Evolutionary conservation across 1,140 invertebrate species (phyloP).

Genomic region (Achatina immaculata): DNA sequence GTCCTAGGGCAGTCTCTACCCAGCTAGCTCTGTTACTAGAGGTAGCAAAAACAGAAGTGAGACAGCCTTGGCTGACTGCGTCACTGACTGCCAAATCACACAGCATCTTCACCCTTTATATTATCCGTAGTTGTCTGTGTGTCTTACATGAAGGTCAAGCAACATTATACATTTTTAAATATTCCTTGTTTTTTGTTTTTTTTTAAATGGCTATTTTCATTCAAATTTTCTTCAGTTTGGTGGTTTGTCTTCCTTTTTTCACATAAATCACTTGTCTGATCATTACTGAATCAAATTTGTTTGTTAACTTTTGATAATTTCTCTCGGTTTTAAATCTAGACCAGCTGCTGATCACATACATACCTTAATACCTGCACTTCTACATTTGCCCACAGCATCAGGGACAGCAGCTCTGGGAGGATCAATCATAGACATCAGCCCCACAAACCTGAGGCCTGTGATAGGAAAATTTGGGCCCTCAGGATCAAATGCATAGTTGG

Average conservation of each 20-base stretch:
- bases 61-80: too few relatives aligned
- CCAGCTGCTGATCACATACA: background rate
- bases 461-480: slow-evolving; percentile 95
- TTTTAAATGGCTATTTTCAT: too few relatives aligned
- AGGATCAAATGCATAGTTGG: slow-evolving; percentile 91
- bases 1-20: too few relatives aligned
- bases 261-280: background rate
- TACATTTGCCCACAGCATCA: slow-evolving; percentile 98
- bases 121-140: too few relatives aligned
- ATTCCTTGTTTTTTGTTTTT: too few relatives aligned
- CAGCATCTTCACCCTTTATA: too few relatives aligned
- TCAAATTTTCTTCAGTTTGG: background rate
- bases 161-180: too few relatives aligned
- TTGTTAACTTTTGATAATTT: background rate
- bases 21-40: too few relatives aligned
- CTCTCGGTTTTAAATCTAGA: background rate
- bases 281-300: background rate
- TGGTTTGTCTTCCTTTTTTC: background rate
- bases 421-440: slow-evolving; percentile 99
- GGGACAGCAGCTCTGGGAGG: slow-evolving; percentile 80
- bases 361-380: slow-evolving; percentile 96
- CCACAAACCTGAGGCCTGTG: slow-evolving; percentile 93
- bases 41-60: too few relatives aligned
- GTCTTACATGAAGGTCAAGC: too few relatives aligned
- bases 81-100: too few relatives aligned